Evolutionary conservation across 2,113 vertebrate species (phyloP).

Genomic region (Prochilodus magdalenae): DNA sequence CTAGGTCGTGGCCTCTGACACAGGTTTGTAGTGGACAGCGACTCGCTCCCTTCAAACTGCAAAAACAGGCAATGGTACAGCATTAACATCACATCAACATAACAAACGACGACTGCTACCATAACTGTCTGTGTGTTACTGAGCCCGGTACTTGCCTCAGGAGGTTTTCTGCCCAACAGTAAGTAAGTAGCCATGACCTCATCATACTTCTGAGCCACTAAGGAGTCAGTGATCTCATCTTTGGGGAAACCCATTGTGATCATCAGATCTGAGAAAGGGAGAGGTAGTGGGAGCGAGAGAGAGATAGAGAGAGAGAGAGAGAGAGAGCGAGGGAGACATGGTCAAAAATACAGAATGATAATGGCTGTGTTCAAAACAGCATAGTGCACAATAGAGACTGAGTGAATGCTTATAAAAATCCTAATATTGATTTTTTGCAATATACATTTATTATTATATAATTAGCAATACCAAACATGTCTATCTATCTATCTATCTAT

Average conservation of each 20-base stretch:
- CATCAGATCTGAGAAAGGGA: conserved; percentile 86
- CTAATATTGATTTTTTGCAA: too few relatives aligned
- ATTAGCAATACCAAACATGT: too few relatives aligned
- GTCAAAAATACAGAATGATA: too few relatives aligned
- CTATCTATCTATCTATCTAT: too few relatives aligned
- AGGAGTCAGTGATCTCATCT: conserved; percentile 94
- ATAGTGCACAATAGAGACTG: too few relatives aligned
- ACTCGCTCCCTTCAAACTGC: conserved; percentile 94
- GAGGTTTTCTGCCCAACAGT: conserved; percentile 93
- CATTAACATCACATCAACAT: neutral
- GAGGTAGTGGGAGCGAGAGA: too few relatives aligned
- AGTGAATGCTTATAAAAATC: too few relatives aligned
- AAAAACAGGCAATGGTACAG: neutral
- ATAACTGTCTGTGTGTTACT: neutral
- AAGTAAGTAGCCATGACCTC: conserved; percentile 98
- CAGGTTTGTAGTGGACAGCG: conserved; percentile 86
- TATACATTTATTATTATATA: too few relatives aligned
- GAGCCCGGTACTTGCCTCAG: conserved; percentile 82
- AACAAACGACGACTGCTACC: neutral
- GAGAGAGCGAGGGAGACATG: too few relatives aligned
- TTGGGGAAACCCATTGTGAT: conserved; percentile 97
- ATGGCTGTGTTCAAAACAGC: too few relatives aligned
- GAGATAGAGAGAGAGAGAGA: too few relatives aligned
- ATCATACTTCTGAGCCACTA: conserved; percentile 92
- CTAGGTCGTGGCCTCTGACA: conserved; percentile 91